Conservation (phyloP, 1,140 invertebrate species). For the Cataglyphis hispanica region DNA sequence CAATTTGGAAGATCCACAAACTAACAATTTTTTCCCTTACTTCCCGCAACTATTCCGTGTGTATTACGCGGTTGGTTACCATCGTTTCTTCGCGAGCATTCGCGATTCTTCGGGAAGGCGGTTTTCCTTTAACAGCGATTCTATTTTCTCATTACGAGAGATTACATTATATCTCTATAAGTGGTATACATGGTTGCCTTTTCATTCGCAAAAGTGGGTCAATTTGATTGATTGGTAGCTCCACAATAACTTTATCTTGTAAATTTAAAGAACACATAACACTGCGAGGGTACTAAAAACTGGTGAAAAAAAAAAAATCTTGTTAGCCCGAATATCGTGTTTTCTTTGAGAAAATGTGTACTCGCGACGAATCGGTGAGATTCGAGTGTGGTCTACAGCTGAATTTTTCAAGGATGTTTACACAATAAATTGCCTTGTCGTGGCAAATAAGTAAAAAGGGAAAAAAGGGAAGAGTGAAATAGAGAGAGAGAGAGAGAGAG, state of each 20-base stretch:
- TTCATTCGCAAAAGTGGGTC: constrained; percentile 33
- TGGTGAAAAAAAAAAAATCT: constrained; percentile 22
- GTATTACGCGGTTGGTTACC: neutral
- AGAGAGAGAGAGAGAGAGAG: neutral
- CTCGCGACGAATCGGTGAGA: neutral
- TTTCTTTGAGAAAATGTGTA: constrained; percentile 4
- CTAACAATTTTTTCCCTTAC: neutral
- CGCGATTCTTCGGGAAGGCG: neutral
- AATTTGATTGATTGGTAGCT: constrained; percentile 21
- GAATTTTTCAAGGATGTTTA: constrained; percentile 48
- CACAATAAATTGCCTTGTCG: constrained; percentile 54
- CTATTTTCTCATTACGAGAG: constrained; percentile 42
- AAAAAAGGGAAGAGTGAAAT: neutral
- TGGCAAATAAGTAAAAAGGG: constrained; percentile 52
- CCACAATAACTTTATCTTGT: neutral
- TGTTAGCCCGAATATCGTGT: neutral
- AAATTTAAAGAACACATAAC: constrained; percentile 23
- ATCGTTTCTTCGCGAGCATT: neutral
- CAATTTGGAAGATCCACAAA: constrained; percentile 8
- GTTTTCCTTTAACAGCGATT: constrained; percentile 39
- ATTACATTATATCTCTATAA: constrained; percentile 34
- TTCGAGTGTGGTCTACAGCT: neutral
- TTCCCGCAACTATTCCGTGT: neutral
- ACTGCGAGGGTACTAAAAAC: constrained; percentile 21
- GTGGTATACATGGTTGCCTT: neutral